Evolutionary conservation across 2,888 invertebrate genomes (phyloP).

Genomic region (Syritta pipiens): DNA sequence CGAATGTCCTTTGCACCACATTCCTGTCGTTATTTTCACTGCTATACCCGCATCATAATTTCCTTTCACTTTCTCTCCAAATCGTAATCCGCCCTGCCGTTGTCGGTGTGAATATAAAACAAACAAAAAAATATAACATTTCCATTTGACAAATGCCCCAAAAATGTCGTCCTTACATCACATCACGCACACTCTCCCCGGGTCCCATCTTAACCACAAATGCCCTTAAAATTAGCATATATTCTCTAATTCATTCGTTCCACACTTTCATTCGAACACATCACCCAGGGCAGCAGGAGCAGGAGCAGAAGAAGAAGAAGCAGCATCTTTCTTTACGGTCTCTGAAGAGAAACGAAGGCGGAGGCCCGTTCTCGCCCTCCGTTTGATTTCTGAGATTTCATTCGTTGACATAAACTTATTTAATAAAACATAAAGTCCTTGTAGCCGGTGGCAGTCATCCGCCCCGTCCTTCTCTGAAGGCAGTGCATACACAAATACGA

Average conservation of each 20-base stretch:
- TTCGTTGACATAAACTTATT: slow-evolving; percentile 30
- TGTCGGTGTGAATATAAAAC: not conserved
- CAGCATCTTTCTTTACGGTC: slow-evolving; percentile 7
- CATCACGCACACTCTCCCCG: not conserved
- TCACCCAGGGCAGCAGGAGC: not conserved
- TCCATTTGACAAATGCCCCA: not conserved
- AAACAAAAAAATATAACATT: too few species aligned
- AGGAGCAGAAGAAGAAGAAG: too few species aligned
- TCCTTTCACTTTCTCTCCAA: not conserved
- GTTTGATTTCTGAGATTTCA: slow-evolving; percentile 41
- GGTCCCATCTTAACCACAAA: slow-evolving; percentile 1
- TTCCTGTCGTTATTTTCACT: too few species aligned
- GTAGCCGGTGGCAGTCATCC: not conserved
- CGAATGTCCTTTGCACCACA: too few species aligned
- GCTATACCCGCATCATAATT: too few species aligned
- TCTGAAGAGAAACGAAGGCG: not conserved
- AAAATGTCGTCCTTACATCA: not conserved
- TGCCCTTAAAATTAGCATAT: slow-evolving; percentile 13
- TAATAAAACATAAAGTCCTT: slow-evolving; percentile 21
- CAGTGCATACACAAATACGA: slow-evolving; percentile 2
- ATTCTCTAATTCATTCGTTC: slow-evolving; percentile 19
- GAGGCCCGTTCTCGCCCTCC: too few species aligned
- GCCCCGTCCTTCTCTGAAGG: not conserved
- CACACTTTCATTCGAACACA: not conserved
- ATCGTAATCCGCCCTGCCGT: too few species aligned